These are phyloP conservation scores for Peromyscus californicus DNA, from an alignment of 2,113 vertebrate genomes.

Conservation along the genomic window DNA sequence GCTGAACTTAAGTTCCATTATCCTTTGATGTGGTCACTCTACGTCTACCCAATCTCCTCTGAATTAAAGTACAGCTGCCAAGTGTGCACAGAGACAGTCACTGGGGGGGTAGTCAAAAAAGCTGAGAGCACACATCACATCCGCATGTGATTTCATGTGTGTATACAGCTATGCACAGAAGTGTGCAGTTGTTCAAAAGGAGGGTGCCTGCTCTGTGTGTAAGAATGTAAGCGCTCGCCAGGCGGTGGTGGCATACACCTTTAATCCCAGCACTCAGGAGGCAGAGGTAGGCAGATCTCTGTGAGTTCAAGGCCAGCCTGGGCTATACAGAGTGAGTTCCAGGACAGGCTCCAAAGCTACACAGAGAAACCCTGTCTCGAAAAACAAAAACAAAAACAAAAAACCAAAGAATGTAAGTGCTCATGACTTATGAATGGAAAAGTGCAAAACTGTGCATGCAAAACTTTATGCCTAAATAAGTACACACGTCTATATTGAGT, in stretches of 20 bases:
- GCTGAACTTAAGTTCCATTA: neutral
- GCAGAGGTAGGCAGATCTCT: too few species aligned
- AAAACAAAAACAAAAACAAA: too few species aligned
- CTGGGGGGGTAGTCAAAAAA: neutral
- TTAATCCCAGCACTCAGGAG: too few species aligned
- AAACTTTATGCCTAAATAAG: neutral
- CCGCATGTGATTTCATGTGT: neutral
- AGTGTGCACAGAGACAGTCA: neutral
- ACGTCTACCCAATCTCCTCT: neutral
- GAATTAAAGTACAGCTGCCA: neutral
- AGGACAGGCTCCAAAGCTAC: too few species aligned
- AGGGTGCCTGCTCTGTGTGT: neutral
- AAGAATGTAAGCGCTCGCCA: neutral
- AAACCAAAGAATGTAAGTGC: neutral
- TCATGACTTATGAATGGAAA: neutral
- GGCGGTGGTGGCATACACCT: too few species aligned
- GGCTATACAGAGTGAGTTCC: too few species aligned
- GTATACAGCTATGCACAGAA: neutral
- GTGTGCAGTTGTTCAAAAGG: neutral
- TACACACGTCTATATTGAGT: neutral
- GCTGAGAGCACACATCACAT: neutral
- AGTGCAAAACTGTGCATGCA: neutral
- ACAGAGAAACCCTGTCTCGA: too few species aligned
- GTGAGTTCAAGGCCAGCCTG: too few species aligned
- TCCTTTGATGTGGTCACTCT: neutral